These are phyloP conservation scores for Philotrypesis tridentata DNA, from an alignment of 1,140 invertebrate genomes.

Conservation along the genomic window DNA sequence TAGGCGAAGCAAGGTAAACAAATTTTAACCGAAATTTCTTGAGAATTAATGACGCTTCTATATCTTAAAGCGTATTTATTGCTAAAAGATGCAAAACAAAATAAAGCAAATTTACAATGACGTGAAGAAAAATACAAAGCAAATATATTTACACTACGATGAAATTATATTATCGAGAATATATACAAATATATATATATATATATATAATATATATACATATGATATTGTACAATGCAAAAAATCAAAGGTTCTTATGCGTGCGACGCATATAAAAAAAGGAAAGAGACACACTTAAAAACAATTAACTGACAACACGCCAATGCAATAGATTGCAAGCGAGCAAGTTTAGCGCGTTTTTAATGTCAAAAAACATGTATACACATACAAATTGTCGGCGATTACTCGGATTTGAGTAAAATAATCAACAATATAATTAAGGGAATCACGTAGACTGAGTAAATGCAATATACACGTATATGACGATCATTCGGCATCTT, in stretches of 20 bases:
- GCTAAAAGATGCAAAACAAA: constrained; percentile 19
- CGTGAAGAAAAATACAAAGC: constrained; percentile 39
- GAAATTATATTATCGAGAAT: constrained; percentile 47
- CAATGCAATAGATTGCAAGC: constrained; percentile 36
- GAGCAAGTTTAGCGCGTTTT: constrained; percentile 33
- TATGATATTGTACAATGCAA: constrained; percentile 42
- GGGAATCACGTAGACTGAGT: constrained; percentile 73
- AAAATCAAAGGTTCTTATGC: constrained; percentile 51
- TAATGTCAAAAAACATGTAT: neutral
- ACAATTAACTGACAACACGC: constrained; percentile 30
- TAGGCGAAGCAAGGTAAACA: constrained; percentile 2
- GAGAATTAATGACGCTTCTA: constrained; percentile 3
- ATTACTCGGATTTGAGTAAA: constrained; percentile 29
- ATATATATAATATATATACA: constrained; percentile 32
- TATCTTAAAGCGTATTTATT: neutral
- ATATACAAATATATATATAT: constrained; percentile 42
- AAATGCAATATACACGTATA: constrained; percentile 73
- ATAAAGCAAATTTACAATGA: constrained; percentile 38
- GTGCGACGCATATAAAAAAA: constrained; percentile 22
- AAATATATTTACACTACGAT: constrained; percentile 52
- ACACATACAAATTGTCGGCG: neutral
- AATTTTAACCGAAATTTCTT: constrained; percentile 31
- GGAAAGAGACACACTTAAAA: constrained; percentile 21
- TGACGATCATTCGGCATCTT: constrained; percentile 70
- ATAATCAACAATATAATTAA: constrained; percentile 56